Evolutionary conservation across 2,888 invertebrate species (phyloP), one percentile per base, ranked within the genome.

Genomic region (Lagria hirta): DNA sequence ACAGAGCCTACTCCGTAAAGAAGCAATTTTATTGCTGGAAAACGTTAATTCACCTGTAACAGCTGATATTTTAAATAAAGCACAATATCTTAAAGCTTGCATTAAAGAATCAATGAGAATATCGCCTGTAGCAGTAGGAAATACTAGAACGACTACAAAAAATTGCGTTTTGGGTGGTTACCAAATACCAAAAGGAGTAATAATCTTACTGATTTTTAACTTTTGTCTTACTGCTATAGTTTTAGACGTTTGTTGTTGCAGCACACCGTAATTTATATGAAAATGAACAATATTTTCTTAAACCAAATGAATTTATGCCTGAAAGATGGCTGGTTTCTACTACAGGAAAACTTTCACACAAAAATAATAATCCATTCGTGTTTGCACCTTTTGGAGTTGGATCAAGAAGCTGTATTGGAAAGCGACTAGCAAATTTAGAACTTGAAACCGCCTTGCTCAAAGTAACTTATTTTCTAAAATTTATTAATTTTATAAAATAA

Each of bases 311-410:
- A 37, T 66, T 63, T 44, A 48, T 60, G 3, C 66, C 66, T 2
- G 66, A 66, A 43, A 35, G 66, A 43, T 66, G 64, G 64, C 37
- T 66, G 3, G 38, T 60, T 29, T 38, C 43, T 11, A 54, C 46
- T 1, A 35, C 17, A 3, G 54, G 51, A 8, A 58, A 61, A 21
- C 46, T 53, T 6, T 57, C 61, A 8, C 11, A 51, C 12, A 64
- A 60, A 44, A 58, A 53, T 29, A 45, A 38, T 10, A 76, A 80
- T 64, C 80, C 82, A 0, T 83, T 83, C 68, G 73, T 77, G 0
- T 77, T 75, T 27, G 65, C 82, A 42, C 84, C 84, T 0, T 86
- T 86, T 61, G 85, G 85, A 1, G 81, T 80, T 57, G 86, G 85
- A 0, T 75, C 82, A 0, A 75, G 85, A 30, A 77, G 77, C 49